Evolutionary conservation across 2,888 invertebrate genomes (phyloP).

Genomic region (Hirtodrosophila cameraria): DNA sequence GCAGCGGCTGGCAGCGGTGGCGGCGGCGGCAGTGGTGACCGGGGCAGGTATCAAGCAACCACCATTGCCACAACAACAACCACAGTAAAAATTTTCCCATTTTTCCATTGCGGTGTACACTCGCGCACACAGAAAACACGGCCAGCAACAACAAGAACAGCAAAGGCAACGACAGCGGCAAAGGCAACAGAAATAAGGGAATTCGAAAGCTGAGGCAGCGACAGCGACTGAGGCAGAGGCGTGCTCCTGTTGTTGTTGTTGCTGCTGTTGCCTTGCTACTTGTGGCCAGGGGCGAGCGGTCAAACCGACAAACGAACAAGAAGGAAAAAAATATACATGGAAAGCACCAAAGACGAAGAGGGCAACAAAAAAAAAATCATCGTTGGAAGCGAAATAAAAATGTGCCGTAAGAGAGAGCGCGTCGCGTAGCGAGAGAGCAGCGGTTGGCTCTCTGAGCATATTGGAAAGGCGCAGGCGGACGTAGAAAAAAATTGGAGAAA

Average conservation of each 20-base stretch:
- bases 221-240: slow-evolving; percentile 18
- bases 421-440: slow-evolving; percentile 38
- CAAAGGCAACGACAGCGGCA: slow-evolving; percentile 18
- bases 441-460: slow-evolving; percentile 44
- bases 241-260: slow-evolving; percentile 31
- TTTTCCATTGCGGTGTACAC: slow-evolving; percentile 82
- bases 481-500: slow-evolving; percentile 28
- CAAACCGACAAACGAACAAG: slow-evolving; percentile 51
- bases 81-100: slow-evolving; percentile 84
- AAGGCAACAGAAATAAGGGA: slow-evolving; percentile 56
- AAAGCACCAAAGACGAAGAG: slow-evolving; percentile 44
- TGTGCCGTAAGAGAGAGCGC: slow-evolving; percentile 46
- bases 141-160: slow-evolving; percentile 29
- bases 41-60: slow-evolving; percentile 82
- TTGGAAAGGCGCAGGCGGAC: slow-evolving; percentile 64
- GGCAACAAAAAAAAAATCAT: slow-evolving; percentile 38
- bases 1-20: slow-evolving; percentile 56
- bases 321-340: slow-evolving; percentile 28
- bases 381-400: slow-evolving; percentile 65
- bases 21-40: slow-evolving; percentile 46
- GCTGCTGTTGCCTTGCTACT: slow-evolving; percentile 53
- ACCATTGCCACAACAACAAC: slow-evolving; percentile 84
- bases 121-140: slow-evolving; percentile 60
- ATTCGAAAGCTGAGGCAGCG: slow-evolving; percentile 22
- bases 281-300: slow-evolving; percentile 71